Conservation (phyloP, 2,888 invertebrate genomes). For the Fragum fragum region DNA sequence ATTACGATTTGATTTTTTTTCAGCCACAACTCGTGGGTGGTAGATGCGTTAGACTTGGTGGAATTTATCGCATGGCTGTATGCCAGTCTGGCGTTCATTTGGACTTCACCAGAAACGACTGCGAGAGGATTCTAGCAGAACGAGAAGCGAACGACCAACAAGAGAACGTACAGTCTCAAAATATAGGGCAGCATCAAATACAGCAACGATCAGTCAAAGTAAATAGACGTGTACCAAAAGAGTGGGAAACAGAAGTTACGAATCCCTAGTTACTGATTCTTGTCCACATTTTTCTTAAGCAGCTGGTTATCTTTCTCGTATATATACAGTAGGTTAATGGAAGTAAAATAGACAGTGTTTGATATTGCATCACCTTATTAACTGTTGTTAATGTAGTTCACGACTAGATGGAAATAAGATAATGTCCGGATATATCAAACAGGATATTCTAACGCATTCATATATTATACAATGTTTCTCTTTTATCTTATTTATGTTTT, state of each 20-base stretch:
- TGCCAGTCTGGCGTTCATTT: slow-evolving; percentile 66
- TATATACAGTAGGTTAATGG: no score
- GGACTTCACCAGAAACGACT: slow-evolving; percentile 47
- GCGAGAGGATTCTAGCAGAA: slow-evolving; percentile 36
- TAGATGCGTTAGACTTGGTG: slow-evolving; percentile 59
- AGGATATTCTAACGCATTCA: no score
- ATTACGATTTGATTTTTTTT: no score
- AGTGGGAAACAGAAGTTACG: neutral
- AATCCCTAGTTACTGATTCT: neutral
- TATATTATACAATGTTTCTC: no score
- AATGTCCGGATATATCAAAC: no score
- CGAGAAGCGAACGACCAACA: slow-evolving; percentile 20
- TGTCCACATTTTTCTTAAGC: neutral
- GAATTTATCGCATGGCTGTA: slow-evolving; percentile 36
- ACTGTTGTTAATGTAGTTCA: no score
- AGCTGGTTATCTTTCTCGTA: neutral
- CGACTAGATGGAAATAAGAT: no score
- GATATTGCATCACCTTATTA: no score
- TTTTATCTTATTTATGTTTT: no score
- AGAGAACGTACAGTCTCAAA: neutral
- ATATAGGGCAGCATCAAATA: neutral
- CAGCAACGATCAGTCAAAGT: neutral
- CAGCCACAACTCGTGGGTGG: slow-evolving; percentile 24
- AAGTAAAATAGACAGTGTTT: no score
- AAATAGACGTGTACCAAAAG: neutral